Percentiles rank a stretch among this genome's conserved stretches.
Conservation (phyloP, 2,113 vertebrate genomes). For the Hylia prasina region DNA sequence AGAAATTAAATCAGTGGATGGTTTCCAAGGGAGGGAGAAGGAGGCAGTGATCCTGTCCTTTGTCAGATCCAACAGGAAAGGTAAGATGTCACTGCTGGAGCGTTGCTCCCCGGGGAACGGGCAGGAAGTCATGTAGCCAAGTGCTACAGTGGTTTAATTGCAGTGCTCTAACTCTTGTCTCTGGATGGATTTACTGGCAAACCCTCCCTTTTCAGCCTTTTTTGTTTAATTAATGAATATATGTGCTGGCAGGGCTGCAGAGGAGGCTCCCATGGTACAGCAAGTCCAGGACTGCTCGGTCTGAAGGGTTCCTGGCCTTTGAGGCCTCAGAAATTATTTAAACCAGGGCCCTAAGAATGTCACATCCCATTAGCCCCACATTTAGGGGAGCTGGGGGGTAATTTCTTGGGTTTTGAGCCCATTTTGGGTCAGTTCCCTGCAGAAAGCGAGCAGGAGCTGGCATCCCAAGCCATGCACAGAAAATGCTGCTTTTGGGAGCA, state of each 20-base stretch:
- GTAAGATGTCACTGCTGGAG: conserved; percentile 28
- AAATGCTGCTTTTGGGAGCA: neutral
- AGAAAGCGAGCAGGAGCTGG: neutral
- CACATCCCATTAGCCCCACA: neutral
- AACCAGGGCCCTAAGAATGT: neutral
- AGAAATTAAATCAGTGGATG: conserved; percentile 93
- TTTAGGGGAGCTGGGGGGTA: neutral
- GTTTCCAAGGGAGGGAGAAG: conserved; percentile 96
- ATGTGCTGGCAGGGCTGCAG: neutral
- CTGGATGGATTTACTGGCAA: neutral
- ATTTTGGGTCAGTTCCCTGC: neutral
- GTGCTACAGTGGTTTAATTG: neutral
- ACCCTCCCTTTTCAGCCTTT: neutral
- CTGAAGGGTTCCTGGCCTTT: neutral
- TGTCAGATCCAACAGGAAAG: conserved; percentile 92
- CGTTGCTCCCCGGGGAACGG: rapidly evolving
- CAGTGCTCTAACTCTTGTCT: neutral
- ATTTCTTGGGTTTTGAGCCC: neutral
- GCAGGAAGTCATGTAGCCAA: rapidly evolving
- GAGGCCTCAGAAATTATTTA: neutral
- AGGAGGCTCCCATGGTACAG: neutral
- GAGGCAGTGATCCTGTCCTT: conserved; percentile 91
- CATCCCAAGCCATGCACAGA: neutral
- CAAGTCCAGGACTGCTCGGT: neutral
- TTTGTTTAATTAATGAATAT: neutral